Conservation (phyloP, 2,888 invertebrate species). For the Pristionchus fissidentatus region DNA sequence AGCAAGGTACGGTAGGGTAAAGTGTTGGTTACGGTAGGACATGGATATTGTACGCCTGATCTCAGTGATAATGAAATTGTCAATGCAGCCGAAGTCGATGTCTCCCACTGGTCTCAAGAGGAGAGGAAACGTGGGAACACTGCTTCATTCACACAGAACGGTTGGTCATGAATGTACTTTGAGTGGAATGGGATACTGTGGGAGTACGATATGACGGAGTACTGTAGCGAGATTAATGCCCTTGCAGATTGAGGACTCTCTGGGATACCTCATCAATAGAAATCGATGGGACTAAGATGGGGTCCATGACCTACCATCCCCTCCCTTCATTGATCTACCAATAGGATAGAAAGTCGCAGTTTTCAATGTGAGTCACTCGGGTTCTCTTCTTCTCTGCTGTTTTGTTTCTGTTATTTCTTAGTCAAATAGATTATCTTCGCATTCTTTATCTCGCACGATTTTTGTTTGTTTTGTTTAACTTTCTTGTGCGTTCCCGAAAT, state of each 20-base stretch:
- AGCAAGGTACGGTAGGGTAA: conserved; percentile 57
- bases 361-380: conserved; percentile 34
- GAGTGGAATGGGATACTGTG: background rate
- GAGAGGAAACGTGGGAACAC: conserved; percentile 72
- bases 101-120: conserved; percentile 56
- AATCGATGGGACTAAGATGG: conserved; percentile 74
- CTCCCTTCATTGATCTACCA: background rate
- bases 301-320: background rate
- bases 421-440: conserved; percentile 29
- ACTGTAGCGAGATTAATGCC: background rate
- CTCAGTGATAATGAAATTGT: background rate
- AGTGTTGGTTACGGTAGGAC: background rate
- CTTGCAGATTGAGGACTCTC: conserved; percentile 65
- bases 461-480: background rate
- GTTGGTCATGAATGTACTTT: conserved; percentile 46
- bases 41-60: no score
- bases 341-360: background rate
- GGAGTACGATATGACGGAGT: background rate
- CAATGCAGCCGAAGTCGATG: conserved; percentile 54
- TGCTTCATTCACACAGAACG: conserved; percentile 70
- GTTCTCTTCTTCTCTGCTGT: conserved; percentile 3
- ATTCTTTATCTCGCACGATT: conserved; percentile 35
- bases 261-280: conserved; percentile 62
- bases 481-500: background rate
- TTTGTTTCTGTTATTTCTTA: conserved; percentile 35